A percentile compares a stretch with the other conserved stretches of the same genome.
phyloP scores from a whole-genome alignment of 2,888 invertebrate species.

The Hirudinaria manillensis region DNA sequence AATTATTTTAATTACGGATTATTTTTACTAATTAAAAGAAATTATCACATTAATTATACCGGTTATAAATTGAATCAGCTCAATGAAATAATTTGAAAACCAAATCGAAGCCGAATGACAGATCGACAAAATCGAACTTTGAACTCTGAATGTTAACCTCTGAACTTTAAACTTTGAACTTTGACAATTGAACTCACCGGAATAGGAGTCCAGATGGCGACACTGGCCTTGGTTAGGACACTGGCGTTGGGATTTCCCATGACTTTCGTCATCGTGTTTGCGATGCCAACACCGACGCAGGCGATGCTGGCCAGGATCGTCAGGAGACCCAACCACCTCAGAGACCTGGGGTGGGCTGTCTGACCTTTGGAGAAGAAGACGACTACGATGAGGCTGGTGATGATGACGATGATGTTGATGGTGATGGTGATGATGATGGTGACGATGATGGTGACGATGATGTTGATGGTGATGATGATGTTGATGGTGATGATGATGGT shows the following conservation, averaged over 20 bases:
- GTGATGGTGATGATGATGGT: no score
- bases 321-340: constrained; percentile 6
- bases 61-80: no score
- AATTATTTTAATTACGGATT: no score
- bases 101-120: no score
- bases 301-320: not conserved
- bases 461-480: constrained; percentile 6
- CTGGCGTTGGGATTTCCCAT: not conserved
- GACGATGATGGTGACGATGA: constrained; percentile 1
- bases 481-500: not conserved
- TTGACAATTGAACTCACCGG: constrained; percentile 11
- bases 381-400: not conserved
- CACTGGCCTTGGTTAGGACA: not conserved
- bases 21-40: no score
- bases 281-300: not conserved
- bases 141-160: no score
- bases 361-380: no score
- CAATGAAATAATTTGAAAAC: no score
- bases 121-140: no score
- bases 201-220: constrained; percentile 8
- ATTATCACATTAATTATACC: no score
- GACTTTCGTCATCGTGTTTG: constrained; percentile 1
- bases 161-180: no score
- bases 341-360: not conserved
- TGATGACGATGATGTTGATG: constrained; percentile 1